These are phyloP conservation scores for Epistrophe grossulariae DNA, from an alignment of 2,888 invertebrate species.

Conservation along the genomic window DNA sequence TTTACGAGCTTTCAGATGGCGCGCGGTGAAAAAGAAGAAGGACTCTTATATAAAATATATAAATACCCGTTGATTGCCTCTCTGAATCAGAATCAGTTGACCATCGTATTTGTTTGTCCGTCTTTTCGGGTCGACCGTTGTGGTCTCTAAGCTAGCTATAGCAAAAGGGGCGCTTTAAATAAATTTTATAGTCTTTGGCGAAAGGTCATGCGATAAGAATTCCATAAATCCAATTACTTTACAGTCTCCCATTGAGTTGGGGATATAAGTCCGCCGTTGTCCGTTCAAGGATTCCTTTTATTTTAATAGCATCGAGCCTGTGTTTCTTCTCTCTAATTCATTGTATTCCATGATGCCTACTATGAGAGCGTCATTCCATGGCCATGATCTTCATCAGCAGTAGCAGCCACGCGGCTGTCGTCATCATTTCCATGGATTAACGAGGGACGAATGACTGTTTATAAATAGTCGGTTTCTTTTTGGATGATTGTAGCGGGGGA, in stretches of 20 bases:
- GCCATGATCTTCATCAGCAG: conserved; percentile 48
- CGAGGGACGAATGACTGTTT: conserved; percentile 43
- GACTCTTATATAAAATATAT: neutral
- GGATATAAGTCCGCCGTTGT: conserved; percentile 11
- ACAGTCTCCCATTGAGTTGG: conserved; percentile 48
- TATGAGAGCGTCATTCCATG: conserved; percentile 17
- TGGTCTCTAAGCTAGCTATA: neutral
- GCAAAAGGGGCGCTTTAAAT: conserved; percentile 62
- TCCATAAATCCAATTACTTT: conserved; percentile 75
- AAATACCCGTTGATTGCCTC: conserved; percentile 50
- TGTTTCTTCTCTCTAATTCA: conserved; percentile 49
- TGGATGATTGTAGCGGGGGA: neutral
- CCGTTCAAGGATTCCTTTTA: conserved; percentile 67
- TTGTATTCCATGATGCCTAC: conserved; percentile 26
- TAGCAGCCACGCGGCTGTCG: conserved; percentile 59
- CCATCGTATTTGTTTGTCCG: conserved; percentile 15
- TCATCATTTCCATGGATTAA: conserved; percentile 70
- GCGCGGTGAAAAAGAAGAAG: conserved; percentile 22
- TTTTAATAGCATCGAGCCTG: conserved; percentile 50
- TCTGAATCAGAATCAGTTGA: conserved; percentile 48
- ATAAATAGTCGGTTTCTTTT: conserved; percentile 8
- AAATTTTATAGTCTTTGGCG: conserved; percentile 71
- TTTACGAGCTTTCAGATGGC: conserved; percentile 58
- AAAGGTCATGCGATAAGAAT: conserved; percentile 77
- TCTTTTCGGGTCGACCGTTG: neutral